Evolutionary conservation across 2,113 vertebrate species (phyloP).

Genomic region (Pituophis catenifer): DNA sequence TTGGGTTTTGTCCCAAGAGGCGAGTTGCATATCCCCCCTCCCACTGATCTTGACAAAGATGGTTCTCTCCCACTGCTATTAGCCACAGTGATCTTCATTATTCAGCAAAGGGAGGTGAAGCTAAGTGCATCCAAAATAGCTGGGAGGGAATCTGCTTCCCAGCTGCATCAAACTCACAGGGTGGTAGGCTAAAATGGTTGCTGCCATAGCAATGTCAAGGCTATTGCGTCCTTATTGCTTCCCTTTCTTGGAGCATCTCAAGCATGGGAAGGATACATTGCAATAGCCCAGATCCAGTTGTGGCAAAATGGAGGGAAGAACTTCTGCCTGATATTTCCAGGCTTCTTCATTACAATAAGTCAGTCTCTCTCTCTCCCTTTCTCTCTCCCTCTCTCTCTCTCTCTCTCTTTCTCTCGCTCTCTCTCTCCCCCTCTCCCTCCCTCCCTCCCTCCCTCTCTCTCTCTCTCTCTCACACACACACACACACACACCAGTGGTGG

Average conservation of each 20-base stretch:
- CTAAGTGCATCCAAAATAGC: background rate
- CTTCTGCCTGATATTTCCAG: too few relatives aligned
- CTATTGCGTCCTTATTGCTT: background rate
- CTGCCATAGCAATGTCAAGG: background rate
- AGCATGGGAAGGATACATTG: background rate
- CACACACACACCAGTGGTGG: too few relatives aligned
- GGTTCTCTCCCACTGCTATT: background rate
- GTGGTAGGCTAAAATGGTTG: background rate
- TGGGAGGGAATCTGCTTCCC: background rate
- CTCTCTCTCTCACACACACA: too few relatives aligned
- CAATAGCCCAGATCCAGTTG: background rate
- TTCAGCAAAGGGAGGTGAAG: background rate
- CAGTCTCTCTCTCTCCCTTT: too few relatives aligned
- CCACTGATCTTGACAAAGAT: background rate
- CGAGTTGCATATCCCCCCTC: background rate
- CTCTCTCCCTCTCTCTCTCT: too few relatives aligned
- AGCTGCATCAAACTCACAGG: background rate
- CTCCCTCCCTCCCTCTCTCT: too few relatives aligned
- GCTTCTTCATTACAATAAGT: too few relatives aligned
- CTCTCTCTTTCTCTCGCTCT: too few relatives aligned
- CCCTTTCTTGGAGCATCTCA: background rate
- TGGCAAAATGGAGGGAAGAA: background rate
- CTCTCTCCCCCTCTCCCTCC: rapidly evolving
- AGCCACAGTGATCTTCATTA: background rate
- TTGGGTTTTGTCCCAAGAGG: background rate